Evolutionary conservation across 2,888 invertebrate genomes (phyloP).

Genomic region (Quadriops clusia): DNA sequence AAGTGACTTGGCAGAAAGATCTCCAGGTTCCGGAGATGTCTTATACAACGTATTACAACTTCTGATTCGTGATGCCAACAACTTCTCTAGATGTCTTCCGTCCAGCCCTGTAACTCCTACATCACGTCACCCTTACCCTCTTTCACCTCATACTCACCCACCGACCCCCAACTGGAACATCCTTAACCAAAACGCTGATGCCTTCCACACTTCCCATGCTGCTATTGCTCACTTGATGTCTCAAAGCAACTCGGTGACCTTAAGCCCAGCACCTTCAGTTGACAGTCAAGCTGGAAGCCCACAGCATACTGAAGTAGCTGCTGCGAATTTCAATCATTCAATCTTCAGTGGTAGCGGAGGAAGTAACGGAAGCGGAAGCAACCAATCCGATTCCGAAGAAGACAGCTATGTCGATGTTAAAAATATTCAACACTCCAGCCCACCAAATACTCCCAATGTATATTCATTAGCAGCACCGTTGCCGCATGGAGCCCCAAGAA

Average conservation of each 20-base stretch:
- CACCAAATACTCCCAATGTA: slow-evolving; percentile 43
- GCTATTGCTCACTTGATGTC: slow-evolving; percentile 62
- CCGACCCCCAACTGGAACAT: slow-evolving; percentile 64
- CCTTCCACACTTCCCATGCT: slow-evolving; percentile 36
- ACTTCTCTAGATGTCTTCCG: slow-evolving; percentile 66
- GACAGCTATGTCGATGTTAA: slow-evolving; percentile 42
- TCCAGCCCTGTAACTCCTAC: slow-evolving; percentile 75
- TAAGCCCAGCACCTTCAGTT: slow-evolving; percentile 82
- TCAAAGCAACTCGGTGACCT: slow-evolving; percentile 73
- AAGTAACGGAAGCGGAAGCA: slow-evolving; percentile 45
- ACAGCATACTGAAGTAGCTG: slow-evolving; percentile 52
- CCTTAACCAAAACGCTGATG: slow-evolving; percentile 32
- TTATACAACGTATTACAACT: slow-evolving; percentile 86
- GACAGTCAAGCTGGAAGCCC: slow-evolving; percentile 81
- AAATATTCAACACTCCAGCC: slow-evolving; percentile 34
- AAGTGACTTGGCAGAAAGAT: slow-evolving; percentile 79
- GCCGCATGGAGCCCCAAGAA: slow-evolving; percentile 46
- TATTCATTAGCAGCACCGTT: slow-evolving; percentile 36
- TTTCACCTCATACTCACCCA: slow-evolving; percentile 71
- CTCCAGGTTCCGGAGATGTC: slow-evolving; percentile 88
- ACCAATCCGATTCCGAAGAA: slow-evolving; percentile 75
- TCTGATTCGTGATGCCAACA: slow-evolving; percentile 68
- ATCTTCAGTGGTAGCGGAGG: slow-evolving; percentile 35
- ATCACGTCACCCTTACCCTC: slow-evolving; percentile 58
- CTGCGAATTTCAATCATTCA: slow-evolving; percentile 29